Evolutionary conservation across 1,140 invertebrate genomes (phyloP), one percentile per base, ranked within the genome.

Genomic region (Aphelinus certus): DNA sequence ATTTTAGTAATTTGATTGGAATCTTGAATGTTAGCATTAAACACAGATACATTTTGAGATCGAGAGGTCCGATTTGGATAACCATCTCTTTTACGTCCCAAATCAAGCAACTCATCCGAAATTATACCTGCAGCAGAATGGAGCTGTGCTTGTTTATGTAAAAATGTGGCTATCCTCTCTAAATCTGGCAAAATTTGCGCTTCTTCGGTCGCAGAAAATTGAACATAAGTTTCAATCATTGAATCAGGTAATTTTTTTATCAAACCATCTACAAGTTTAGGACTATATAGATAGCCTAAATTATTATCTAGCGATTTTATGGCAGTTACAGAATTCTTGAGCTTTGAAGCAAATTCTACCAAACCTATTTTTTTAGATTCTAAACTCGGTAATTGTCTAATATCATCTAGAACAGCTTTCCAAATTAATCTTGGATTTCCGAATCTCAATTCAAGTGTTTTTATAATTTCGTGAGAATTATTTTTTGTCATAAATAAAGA

Each of bases 401-500:
- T 63, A 9, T 63, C 69, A n/a, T n/a, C n/a, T n/a, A n/a, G n/a
- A n/a, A 0, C 48, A 2, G 1, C 60, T 1, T 2, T 5, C 3
- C 60, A 42, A 43, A 71, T 55, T 10, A 61, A 55, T 9, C 43
- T 9, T 10, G 46, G 3, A 51, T 71, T 67, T 2, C 65, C 65
- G 53, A 55, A 67, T 42, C 45, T 53, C 65, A 67, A 55, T 45
- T 56, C 51, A 9, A 67, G 26, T 1, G 49, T 67, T 56, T 67
- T 56, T n/a, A 55, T 55, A 3, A 67, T 67, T 56, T 67, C 53
- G 3, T 6, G 2, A 1, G 65, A 5, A 3, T 42, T 56, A 10
- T 53, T 42, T 45, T 51, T 56, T 1, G 58, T 9, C 1, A 71
- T 46, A n/a, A 71, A 55, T 4, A 71, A 9, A 2, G 10, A 7